Evolutionary conservation across 2,113 vertebrate species (phyloP).

Genomic region (Microtus oregoni): DNA sequence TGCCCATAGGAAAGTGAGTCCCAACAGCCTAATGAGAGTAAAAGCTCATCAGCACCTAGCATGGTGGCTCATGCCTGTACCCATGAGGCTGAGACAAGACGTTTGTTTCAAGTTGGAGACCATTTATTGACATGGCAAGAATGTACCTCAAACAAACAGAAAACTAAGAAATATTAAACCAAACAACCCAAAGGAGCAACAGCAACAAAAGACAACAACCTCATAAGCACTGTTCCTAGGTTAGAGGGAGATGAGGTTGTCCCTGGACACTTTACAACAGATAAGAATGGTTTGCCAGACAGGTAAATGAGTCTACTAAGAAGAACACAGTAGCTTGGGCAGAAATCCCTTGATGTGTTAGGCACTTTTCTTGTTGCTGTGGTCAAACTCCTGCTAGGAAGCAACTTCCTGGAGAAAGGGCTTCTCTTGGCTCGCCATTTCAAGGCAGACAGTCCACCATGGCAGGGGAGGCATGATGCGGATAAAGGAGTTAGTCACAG

Average conservation of each 20-base stretch:
- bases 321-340: not conserved
- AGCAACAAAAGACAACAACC: not conserved
- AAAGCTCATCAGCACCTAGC: too few species aligned
- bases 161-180: not conserved
- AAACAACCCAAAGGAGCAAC: not conserved
- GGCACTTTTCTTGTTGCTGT: not conserved
- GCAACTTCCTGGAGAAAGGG: not conserved
- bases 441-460: not conserved
- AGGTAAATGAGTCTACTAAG: not conserved
- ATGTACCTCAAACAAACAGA: not conserved
- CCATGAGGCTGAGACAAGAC: too few species aligned
- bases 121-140: not conserved
- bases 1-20: not conserved
- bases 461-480: not conserved
- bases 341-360: not conserved
- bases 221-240: not conserved
- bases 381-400: not conserved
- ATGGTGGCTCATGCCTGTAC: not conserved
- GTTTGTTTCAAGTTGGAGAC: not conserved
- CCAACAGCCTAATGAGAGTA: not conserved
- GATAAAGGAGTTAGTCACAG: too few species aligned
- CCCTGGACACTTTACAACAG: not conserved
- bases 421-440: not conserved
- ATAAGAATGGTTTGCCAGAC: not conserved
- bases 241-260: not conserved